Percentiles rank a stretch among this genome's conserved stretches.
Evolutionary conservation across 2,797 vertebrate genomes (phyloP).

Genomic region (Cossypha caffra): DNA sequence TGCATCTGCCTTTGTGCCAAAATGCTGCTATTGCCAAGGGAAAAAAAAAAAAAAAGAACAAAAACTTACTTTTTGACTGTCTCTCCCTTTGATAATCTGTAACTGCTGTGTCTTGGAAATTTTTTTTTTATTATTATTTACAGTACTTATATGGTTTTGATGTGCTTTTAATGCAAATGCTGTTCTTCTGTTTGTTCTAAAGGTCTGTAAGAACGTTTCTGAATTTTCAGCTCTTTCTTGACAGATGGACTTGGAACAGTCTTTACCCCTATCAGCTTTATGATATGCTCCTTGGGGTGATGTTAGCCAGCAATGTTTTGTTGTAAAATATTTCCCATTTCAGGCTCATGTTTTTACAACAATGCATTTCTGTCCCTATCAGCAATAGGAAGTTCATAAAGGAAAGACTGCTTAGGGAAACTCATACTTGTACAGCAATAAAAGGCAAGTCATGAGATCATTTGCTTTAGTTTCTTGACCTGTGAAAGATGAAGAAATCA

Average conservation of each 20-base stretch:
- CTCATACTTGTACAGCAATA: background rate
- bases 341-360: background rate
- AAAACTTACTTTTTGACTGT: background rate
- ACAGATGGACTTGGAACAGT: conserved; percentile 73
- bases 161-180: conserved; percentile 67
- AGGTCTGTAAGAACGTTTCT: conserved; percentile 65
- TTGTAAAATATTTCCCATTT: background rate
- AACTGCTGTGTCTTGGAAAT: conserved; percentile 37
- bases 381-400: background rate
- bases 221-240: background rate
- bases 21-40: conserved; percentile 47
- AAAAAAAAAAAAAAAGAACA: background rate
- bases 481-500: background rate
- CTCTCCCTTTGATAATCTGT: conserved; percentile 44
- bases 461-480: background rate
- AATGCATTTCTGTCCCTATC: background rate
- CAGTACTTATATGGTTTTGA: conserved; percentile 48
- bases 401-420: background rate
- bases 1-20: conserved; percentile 41
- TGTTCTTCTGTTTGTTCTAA: conserved; percentile 64
- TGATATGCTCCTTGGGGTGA: background rate
- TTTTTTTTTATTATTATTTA: conserved; percentile 49
- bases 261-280: conserved; percentile 10
- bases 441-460: background rate
- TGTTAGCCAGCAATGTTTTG: background rate